phyloP scores from a whole-genome alignment of 1,140 invertebrate species.

The Acromyrmex charruanus region DNA sequence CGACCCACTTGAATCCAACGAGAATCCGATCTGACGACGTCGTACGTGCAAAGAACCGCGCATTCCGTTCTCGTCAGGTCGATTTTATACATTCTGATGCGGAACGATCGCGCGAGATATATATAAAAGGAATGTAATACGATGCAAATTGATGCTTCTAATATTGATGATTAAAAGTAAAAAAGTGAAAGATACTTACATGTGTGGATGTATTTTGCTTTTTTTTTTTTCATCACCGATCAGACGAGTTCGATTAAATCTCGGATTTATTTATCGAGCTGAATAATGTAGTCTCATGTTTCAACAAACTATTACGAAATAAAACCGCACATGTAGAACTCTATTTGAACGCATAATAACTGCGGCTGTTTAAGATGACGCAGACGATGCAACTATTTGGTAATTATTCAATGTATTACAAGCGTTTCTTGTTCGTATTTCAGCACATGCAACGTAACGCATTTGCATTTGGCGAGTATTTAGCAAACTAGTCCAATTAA shows the following conservation, averaged over 20 bases:
- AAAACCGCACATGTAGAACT: conserved; percentile 57
- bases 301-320: conserved; percentile 74
- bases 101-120: neutral
- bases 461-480: neutral
- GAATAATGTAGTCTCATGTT: conserved; percentile 71
- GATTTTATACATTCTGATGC: neutral
- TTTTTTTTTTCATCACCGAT: conserved; percentile 45
- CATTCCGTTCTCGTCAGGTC: neutral
- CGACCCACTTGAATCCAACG: conserved; percentile 40
- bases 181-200: conserved; percentile 13
- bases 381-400: neutral
- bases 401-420: neutral
- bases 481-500: neutral
- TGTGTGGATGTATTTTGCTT: conserved; percentile 20
- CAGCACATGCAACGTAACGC: neutral
- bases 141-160: neutral
- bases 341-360: neutral
- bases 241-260: conserved; percentile 66
- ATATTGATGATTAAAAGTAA: conserved; percentile 4
- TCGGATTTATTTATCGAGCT: conserved; percentile 74
- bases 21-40: conserved; percentile 24
- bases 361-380: conserved; percentile 5
- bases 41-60: conserved; percentile 21
- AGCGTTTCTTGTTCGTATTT: neutral
- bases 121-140: neutral